A percentile compares a stretch with the other conserved stretches of the same genome.
phyloP scores from a whole-genome alignment of 1,140 invertebrate species.

The Lanistes nyassanus region DNA sequence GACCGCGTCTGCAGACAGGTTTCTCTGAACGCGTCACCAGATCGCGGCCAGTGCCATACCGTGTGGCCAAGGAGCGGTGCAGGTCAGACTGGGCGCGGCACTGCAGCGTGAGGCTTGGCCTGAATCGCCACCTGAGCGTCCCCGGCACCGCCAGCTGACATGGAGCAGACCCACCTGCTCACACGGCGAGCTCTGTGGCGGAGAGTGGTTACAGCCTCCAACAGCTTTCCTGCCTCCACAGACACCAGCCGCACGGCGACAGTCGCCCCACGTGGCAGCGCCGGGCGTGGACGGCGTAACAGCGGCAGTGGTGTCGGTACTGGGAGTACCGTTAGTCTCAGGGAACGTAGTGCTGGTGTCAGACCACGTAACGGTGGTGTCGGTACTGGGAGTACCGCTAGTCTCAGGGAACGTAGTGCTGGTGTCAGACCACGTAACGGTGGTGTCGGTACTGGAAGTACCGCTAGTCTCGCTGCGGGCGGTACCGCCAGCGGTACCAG shows the following conservation, averaged over 20 bases:
- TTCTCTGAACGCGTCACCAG: neutral
- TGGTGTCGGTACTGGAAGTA: neutral
- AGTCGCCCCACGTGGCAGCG: too few relatives aligned
- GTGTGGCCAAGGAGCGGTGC: neutral
- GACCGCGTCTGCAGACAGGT: neutral
- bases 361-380: too few relatives aligned
- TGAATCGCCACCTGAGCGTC: neutral
- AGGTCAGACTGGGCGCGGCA: neutral
- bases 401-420: too few relatives aligned
- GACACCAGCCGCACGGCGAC: too few relatives aligned
- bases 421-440: too few relatives aligned
- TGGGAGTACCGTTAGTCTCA: too few relatives aligned
- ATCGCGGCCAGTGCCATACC: neutral
- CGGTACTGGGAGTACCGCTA: neutral
- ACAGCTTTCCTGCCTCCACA: neutral
- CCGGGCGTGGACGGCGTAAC: too few relatives aligned
- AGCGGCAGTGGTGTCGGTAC: too few relatives aligned
- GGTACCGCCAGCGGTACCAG: conserved; percentile 3
- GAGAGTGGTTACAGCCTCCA: neutral
- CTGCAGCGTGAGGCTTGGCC: neutral
- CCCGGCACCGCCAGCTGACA: neutral
- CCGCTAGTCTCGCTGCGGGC: neutral
- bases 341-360: too few relatives aligned
- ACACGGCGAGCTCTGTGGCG: conserved; percentile 4
- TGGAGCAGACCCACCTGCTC: neutral